These are phyloP conservation scores for Rhea pennata DNA, from an alignment of 2,113 vertebrate genomes.

Conservation along the genomic window DNA sequence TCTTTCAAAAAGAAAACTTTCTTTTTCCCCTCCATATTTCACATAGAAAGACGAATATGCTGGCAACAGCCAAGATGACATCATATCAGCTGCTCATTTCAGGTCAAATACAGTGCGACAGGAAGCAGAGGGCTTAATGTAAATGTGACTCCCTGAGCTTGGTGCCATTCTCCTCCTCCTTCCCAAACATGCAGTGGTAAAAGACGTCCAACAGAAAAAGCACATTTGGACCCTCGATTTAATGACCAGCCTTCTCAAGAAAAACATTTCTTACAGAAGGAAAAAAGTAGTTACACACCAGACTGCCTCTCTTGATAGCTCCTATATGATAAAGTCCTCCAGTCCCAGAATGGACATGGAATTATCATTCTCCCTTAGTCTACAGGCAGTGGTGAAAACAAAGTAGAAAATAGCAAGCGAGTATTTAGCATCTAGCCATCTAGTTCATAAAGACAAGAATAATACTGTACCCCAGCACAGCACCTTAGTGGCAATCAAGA, in stretches of 20 bases:
- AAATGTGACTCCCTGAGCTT: neutral
- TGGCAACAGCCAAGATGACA: conserved; percentile 30
- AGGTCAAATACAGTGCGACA: conserved; percentile 50
- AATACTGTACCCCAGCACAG: neutral
- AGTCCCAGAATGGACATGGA: neutral
- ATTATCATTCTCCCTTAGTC: neutral
- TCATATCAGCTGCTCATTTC: conserved; percentile 49
- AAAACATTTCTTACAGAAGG: neutral
- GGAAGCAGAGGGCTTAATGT: conserved; percentile 14
- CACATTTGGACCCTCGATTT: accelerated
- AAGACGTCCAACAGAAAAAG: neutral
- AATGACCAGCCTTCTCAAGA: neutral
- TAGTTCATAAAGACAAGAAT: neutral
- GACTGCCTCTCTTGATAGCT: neutral
- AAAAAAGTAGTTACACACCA: neutral
- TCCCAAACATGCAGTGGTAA: neutral
- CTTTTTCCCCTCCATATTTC: neutral
- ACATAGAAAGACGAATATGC: conserved; percentile 37
- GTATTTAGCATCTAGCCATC: neutral
- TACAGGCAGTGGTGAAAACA: neutral
- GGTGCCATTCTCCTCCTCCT: neutral
- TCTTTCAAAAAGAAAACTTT: conserved; percentile 24
- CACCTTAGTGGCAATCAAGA: neutral
- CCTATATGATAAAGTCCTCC: neutral
- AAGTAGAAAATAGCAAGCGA: neutral